Evolutionary conservation across 2,888 invertebrate genomes (phyloP).

Genomic region (Mactromeris polynyma): DNA sequence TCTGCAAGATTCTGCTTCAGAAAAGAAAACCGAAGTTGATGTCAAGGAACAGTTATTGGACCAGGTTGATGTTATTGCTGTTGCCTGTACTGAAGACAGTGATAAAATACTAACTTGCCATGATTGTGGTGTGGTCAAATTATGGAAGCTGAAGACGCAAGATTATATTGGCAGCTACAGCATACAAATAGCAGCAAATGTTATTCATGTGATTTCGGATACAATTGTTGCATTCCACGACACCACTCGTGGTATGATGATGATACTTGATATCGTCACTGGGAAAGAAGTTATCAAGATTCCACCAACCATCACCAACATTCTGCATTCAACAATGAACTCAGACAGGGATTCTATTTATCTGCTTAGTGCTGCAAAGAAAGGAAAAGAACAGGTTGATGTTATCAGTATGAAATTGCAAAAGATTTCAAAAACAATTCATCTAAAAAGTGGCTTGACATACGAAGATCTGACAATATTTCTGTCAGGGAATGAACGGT

Average conservation of each 20-base stretch:
- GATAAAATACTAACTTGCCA: conserved; percentile 65
- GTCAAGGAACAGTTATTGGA: conserved; percentile 44
- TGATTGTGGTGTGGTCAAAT: conserved; percentile 57
- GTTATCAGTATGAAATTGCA: conserved; percentile 69
- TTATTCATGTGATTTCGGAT: conserved; percentile 52
- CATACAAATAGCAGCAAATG: conserved; percentile 66
- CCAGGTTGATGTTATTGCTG: conserved; percentile 56
- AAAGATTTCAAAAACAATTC: conserved; percentile 69
- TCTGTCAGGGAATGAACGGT: conserved; percentile 74
- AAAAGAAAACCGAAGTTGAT: not conserved
- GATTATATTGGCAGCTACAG: conserved; percentile 56
- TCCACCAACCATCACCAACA: conserved; percentile 61
- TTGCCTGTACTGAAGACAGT: conserved; percentile 60
- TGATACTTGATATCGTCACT: conserved; percentile 59
- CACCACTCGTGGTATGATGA: conserved; percentile 54
- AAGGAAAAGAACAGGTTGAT: conserved; percentile 64
- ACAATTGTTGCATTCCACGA: conserved; percentile 69
- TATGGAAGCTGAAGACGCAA: conserved; percentile 64
- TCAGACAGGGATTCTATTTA: conserved; percentile 62
- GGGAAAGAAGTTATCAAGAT: conserved; percentile 58
- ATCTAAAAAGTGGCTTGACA: conserved; percentile 70
- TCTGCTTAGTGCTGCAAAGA: conserved; percentile 66
- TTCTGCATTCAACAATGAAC: conserved; percentile 67
- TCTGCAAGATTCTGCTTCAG: conserved; percentile 39
- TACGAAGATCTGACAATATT: conserved; percentile 69